These are phyloP conservation scores for Caenorhabditis angaria DNA, from an alignment of 2,888 invertebrate species.

Conservation along the genomic window DNA sequence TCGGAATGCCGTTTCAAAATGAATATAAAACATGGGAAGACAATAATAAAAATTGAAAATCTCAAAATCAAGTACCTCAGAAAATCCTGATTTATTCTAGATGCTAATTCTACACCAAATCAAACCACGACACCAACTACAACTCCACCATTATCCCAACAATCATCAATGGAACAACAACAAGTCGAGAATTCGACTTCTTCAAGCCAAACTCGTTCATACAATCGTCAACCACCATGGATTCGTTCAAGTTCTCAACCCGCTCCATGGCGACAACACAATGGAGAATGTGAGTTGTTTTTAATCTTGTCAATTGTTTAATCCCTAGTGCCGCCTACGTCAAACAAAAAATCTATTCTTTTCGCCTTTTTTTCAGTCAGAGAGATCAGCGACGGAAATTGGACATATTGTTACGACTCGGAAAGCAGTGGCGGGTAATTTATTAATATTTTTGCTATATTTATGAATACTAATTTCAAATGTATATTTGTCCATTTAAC, in stretches of 20 bases:
- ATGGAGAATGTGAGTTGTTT: constrained; percentile 26
- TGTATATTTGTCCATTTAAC: constrained; percentile 5
- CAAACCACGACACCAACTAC: background rate
- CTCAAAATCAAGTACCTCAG: background rate
- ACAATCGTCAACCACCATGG: constrained; percentile 15
- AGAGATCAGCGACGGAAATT: constrained; percentile 41
- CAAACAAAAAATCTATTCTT: background rate
- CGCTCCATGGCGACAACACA: constrained; percentile 20
- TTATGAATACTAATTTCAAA: background rate
- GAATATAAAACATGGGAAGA: too few relatives aligned
- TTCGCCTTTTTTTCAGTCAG: constrained; percentile 9
- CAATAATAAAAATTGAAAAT: background rate
- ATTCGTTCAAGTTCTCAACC: constrained; percentile 39
- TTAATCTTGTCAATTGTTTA: constrained; percentile 27
- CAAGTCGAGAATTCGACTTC: too few relatives aligned
- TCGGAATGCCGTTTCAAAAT: too few relatives aligned
- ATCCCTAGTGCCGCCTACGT: background rate
- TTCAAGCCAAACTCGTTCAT: too few relatives aligned
- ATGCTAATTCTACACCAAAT: background rate
- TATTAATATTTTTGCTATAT: background rate
- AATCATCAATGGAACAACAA: background rate
- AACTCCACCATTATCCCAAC: background rate
- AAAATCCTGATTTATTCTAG: background rate
- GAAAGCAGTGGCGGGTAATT: constrained; percentile 13
- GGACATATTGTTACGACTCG: constrained; percentile 38